Percentiles rank a stretch among this genome's conserved stretches.
phyloP scores from a whole-genome alignment of 2,888 invertebrate species.

The Microctonus hyperodae region DNA sequence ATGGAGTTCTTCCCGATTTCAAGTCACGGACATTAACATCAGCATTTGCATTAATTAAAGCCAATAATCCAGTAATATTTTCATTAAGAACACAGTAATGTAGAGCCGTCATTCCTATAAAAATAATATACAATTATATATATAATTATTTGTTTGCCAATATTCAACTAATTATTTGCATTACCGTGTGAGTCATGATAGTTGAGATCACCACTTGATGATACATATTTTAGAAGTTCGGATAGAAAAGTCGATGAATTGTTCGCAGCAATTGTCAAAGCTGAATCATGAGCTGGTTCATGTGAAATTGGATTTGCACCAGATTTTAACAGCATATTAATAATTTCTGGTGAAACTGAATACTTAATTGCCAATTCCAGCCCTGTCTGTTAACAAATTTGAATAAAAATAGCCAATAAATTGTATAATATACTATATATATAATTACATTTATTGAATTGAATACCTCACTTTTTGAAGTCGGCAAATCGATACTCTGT shows the following conservation, averaged over 20 bases:
- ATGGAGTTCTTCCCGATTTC: constrained; percentile 54
- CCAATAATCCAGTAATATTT: constrained; percentile 43
- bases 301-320: constrained; percentile 50
- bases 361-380: constrained; percentile 53
- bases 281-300: constrained; percentile 48
- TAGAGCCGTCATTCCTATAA: constrained; percentile 52
- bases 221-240: constrained; percentile 42
- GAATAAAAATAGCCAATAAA: neutral
- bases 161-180: constrained; percentile 11
- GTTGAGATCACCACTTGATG: constrained; percentile 38
- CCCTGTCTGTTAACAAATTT: constrained; percentile 48
- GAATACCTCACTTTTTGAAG: constrained; percentile 47
- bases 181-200: constrained; percentile 47
- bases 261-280: constrained; percentile 52
- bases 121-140: constrained; percentile 12
- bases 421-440: neutral
- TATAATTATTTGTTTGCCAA: neutral
- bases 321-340: constrained; percentile 46
- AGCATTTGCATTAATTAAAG: constrained; percentile 46
- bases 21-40: constrained; percentile 51
- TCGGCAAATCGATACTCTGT: constrained; percentile 45
- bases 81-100: constrained; percentile 53
- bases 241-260: constrained; percentile 42
- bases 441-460: neutral
- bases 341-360: constrained; percentile 42